Base-by-base conservation (phyloP, 2,888 invertebrate species). In the Hetaerina titia region DNA sequence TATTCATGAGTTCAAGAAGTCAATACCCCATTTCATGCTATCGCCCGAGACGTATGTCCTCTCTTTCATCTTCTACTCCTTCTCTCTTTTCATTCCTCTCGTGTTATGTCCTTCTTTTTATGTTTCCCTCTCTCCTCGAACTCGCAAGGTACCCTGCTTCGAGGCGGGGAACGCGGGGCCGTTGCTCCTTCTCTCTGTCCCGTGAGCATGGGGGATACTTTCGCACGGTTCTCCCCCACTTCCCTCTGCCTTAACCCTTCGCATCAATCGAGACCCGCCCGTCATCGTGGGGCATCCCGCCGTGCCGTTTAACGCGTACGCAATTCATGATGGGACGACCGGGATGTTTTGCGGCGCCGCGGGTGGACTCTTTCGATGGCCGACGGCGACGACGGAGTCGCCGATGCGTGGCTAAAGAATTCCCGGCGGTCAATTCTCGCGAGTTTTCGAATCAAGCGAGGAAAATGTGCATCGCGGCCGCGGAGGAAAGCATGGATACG, bases 1-100 rank as follows among this genome's bases (percentile, higher is more conserved):
- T 69, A 69, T 69, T 69, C 69, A 69, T 69, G 69, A 22, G 69
- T 69, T 69, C 69, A 69, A 69, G 19, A 19, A 63, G 69, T 69
- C 69, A 69, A 69, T 69, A 69, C 69, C 69, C 69, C 69, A 69
- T 69, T 69, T 69, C 69, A 69, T n/a, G 69, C 69, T 22, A 69
- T 69, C 69, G 69, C 22, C 22, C 0, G n/a, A 69, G 69, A 69
- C 69, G n/a, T 69, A 69, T 69, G 22, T n/a, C 69, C 69, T 19
- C 63, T 63, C 63, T 63, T 63, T 63, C 63, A 63, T 63, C 69
- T 69, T 22, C 19, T 6, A 9, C 69, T 69, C 69, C 6, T n/a
- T n/a, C 11, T 9, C n/a, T 69, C n/a, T 69, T 22, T n/a, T 9
- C 5, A n/a, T n/a, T n/a, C 22, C 69, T 19, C n/a, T n/a, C 69